Evolutionary conservation across 2,888 invertebrate genomes (phyloP).

Genomic region (Emmelina monodactyla): DNA sequence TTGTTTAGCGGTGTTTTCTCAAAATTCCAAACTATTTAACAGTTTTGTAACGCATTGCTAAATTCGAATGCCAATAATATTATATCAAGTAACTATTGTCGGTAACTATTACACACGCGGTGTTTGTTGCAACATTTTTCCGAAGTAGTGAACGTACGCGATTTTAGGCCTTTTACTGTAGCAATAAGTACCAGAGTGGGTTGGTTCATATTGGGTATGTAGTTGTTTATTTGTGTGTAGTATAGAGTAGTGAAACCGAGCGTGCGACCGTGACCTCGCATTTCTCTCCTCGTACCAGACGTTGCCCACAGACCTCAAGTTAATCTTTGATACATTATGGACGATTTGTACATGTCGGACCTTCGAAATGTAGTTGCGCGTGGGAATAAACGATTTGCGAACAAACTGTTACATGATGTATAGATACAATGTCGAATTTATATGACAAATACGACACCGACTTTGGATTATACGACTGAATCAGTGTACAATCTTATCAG

Average conservation of each 20-base stretch:
- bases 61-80: not conserved
- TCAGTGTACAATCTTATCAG: no score
- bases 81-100: slow-evolving; percentile 1
- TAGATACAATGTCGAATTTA: no score
- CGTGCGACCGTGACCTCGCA: slow-evolving; percentile 29
- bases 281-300: slow-evolving; percentile 22
- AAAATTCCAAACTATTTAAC: not conserved
- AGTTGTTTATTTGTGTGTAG: not conserved
- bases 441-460: no score
- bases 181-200: not conserved
- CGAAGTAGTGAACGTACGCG: not conserved
- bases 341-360: no score
- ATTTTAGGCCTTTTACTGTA: not conserved
- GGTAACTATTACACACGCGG: slow-evolving; percentile 1
- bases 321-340: not conserved
- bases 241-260: slow-evolving; percentile 29
- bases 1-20: no score
- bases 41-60: not conserved
- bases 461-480: no score
- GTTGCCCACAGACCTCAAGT: slow-evolving; percentile 13
- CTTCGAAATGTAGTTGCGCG: no score
- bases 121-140: not conserved
- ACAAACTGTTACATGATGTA: no score
- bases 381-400: no score
- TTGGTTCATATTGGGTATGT: not conserved